Evolutionary conservation across 2,888 invertebrate genomes (phyloP).

Genomic region (Stictocephala bisonia): DNA sequence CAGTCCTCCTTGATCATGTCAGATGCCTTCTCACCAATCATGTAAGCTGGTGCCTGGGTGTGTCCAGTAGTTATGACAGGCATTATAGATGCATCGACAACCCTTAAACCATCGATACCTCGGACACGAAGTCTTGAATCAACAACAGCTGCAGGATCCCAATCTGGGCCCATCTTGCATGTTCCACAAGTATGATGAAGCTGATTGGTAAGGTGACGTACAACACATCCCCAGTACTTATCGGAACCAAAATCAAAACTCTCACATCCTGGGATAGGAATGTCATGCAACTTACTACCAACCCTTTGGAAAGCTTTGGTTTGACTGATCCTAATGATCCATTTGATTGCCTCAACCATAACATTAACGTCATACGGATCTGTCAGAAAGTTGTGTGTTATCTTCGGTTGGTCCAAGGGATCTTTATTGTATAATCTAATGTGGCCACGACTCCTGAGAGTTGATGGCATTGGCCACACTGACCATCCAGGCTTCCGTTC

Average conservation of each 20-base stretch:
- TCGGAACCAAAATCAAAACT: conserved; percentile 72
- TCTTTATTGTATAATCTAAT: conserved; percentile 76
- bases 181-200: conserved; percentile 72
- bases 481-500: conserved; percentile 71
- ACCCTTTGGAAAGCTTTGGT: conserved; percentile 68
- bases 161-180: conserved; percentile 59
- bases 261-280: conserved; percentile 77
- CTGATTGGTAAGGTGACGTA: conserved; percentile 76
- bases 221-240: conserved; percentile 79
- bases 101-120: conserved; percentile 65
- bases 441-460: conserved; percentile 80
- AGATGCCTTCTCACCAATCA: conserved; percentile 71
- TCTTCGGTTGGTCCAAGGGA: conserved; percentile 80
- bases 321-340: conserved; percentile 69
- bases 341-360: conserved; percentile 71
- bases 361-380: conserved; percentile 73
- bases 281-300: conserved; percentile 68
- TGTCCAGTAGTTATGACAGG: conserved; percentile 69
- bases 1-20: conserved; percentile 64
- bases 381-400: conserved; percentile 84
- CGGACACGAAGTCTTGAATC: conserved; percentile 64
- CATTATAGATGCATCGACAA: conserved; percentile 70
- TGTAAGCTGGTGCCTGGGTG: conserved; percentile 69
- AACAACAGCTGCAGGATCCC: conserved; percentile 58
- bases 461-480: conserved; percentile 78